Base-by-base conservation (phyloP, 2,888 invertebrate genomes). In the Lepidochrysops patricia region DNA sequence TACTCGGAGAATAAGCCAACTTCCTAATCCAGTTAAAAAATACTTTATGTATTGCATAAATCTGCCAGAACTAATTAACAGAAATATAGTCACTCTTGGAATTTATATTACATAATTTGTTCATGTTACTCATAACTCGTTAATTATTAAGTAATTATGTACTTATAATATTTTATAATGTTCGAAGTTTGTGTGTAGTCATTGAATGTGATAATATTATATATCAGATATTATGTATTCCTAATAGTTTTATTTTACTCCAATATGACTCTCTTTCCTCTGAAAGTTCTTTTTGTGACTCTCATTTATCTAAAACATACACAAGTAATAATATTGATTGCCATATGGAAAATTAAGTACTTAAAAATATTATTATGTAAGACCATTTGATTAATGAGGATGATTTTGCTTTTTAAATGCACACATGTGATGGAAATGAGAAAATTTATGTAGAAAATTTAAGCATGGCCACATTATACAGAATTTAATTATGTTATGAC, bases 401-500 rank as follows among this genome's bases (percentile, higher is more conserved):
- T 50, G 50, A 50, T 5, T 7, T 50, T 50, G 50, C 50, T 50
- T 50, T 50, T 50, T 50, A 50, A 50, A 50, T 50, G 26, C 5
- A 32, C 32, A 54, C 32, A 29, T 13, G 12, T 54, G 15, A 15
- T 19, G 54, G 27, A 52, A 52, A 27, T n/a, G 27, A 27, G 52
- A 26, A 52, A 52, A 27, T 52, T 27, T 52, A 27, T 13, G 52
- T 52, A 52, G 52, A 52, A 52, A 27, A 52, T 26, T 52, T 52
- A 70, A 61, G 27, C 61, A 59, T 57, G 37, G 19, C 25, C 5
- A 37, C 19, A 54, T 50, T 26, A 37, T 43, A 37, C 7, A 37
- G 15, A 50, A 52, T 60, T 58, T 57, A 19, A 52, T 52, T 63
- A 61, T 61, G 37, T 60, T 32, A 57, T 60, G 63, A 60, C 58